Percentiles rank a stretch among this genome's conserved stretches.
Conservation (phyloP, 2,113 vertebrate species). For the Rhynchomys soricoides region DNA sequence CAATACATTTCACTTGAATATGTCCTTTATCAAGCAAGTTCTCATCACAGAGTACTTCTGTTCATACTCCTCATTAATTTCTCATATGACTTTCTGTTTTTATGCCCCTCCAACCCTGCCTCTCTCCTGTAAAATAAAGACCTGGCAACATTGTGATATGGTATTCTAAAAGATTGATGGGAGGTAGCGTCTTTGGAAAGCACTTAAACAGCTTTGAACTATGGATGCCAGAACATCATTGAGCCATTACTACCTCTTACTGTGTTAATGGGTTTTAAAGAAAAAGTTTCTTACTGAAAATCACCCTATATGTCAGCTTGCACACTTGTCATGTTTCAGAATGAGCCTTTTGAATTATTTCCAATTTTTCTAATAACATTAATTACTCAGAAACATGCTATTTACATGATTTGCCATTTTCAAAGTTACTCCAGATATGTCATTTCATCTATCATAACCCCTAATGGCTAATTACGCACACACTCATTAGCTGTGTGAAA, state of each 20-base stretch:
- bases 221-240: background rate
- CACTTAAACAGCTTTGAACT: background rate
- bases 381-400: background rate
- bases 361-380: background rate
- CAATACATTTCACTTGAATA: background rate
- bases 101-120: background rate
- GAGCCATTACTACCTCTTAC: background rate
- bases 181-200: background rate
- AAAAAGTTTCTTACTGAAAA: background rate
- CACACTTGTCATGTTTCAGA: background rate
- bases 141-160: background rate
- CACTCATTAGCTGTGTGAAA: background rate
- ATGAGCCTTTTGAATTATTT: slow-evolving; percentile 1
- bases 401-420: background rate
- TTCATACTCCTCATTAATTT: background rate
- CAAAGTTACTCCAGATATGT: background rate
- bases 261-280: background rate
- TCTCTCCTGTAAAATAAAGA: background rate
- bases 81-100: background rate
- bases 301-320: background rate
- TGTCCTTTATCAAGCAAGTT: background rate
- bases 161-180: background rate
- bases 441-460: background rate
- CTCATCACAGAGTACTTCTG: background rate
- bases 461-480: background rate